phyloP scores from a whole-genome alignment of 2,888 invertebrate species.

The Yponomeuta sedellus region DNA sequence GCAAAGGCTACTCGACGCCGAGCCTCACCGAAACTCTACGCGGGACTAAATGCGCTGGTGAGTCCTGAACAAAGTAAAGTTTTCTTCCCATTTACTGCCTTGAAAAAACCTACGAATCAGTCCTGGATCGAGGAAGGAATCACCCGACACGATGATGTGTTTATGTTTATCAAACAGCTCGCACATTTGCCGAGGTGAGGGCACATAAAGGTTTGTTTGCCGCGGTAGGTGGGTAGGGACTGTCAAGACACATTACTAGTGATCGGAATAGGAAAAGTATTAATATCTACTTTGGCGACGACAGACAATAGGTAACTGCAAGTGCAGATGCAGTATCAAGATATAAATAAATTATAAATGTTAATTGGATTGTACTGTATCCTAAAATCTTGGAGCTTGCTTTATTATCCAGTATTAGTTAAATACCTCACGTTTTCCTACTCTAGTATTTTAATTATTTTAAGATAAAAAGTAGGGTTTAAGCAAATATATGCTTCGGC shows the following conservation, averaged over 20 bases:
- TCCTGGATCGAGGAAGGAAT: constrained; percentile 18
- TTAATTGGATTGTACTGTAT: no score
- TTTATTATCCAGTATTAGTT: no score
- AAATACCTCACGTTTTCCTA: no score
- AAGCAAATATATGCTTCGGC: no score
- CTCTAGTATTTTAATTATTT: no score
- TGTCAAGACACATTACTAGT: neutral
- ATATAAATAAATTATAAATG: no score
- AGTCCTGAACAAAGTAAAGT: constrained; percentile 26
- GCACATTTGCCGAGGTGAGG: constrained; percentile 17
- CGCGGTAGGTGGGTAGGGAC: neutral
- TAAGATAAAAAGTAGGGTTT: no score
- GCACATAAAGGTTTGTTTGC: constrained; percentile 17
- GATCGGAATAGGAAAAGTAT: no score
- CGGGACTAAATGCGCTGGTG: constrained; percentile 67
- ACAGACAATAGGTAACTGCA: no score
- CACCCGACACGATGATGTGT: constrained; percentile 12
- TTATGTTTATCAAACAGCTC: constrained; percentile 20
- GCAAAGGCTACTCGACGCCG: constrained; percentile 63
- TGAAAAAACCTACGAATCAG: neutral
- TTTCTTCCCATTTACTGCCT: neutral
- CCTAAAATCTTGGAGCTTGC: no score
- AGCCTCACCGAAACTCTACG: constrained; percentile 66
- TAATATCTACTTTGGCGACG: no score
- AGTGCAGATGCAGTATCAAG: no score